Evolutionary conservation across 2,888 invertebrate species (phyloP).

Genomic region (Chironomus tentans): DNA sequence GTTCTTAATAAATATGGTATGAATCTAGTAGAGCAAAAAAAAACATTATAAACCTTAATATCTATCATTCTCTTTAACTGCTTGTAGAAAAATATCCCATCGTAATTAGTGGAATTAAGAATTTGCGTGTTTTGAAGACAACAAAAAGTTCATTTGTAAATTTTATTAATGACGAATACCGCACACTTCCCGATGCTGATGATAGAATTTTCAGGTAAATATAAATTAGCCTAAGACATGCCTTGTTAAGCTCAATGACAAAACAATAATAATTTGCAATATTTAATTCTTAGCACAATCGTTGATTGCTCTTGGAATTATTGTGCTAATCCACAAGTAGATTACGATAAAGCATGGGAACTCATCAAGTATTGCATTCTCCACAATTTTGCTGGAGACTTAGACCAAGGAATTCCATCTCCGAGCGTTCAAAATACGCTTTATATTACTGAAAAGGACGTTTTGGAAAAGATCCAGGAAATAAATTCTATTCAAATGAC

Average conservation of each 20-base stretch:
- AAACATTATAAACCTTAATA: constrained; percentile 10
- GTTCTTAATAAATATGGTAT: constrained; percentile 57
- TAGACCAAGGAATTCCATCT: constrained; percentile 60
- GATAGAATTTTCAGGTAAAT: constrained; percentile 58
- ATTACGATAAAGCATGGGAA: constrained; percentile 62
- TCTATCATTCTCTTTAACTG: background rate
- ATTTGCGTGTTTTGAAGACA: constrained; percentile 65
- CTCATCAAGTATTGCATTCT: constrained; percentile 61
- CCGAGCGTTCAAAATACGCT: constrained; percentile 73
- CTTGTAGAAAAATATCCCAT: constrained; percentile 45
- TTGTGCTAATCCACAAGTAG: constrained; percentile 51
- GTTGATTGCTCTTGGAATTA: constrained; percentile 69
- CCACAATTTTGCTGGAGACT: constrained; percentile 66
- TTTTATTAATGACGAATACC: constrained; percentile 69
- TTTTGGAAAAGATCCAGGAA: constrained; percentile 59
- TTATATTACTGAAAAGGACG: constrained; percentile 59
- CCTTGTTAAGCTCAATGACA: background rate
- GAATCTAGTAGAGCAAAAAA: constrained; percentile 32
- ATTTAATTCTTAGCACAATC: constrained; percentile 50
- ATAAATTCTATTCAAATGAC: constrained; percentile 61
- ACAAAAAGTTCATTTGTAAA: constrained; percentile 73
- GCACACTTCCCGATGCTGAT: constrained; percentile 62
- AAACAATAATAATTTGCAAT: background rate
- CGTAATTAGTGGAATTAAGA: constrained; percentile 60
- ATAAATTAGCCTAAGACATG: background rate